Percentiles rank a stretch among this genome's conserved stretches.
These are phyloP conservation scores for Taenaris catops DNA, from an alignment of 2,888 invertebrate species.

Conservation along the genomic window DNA sequence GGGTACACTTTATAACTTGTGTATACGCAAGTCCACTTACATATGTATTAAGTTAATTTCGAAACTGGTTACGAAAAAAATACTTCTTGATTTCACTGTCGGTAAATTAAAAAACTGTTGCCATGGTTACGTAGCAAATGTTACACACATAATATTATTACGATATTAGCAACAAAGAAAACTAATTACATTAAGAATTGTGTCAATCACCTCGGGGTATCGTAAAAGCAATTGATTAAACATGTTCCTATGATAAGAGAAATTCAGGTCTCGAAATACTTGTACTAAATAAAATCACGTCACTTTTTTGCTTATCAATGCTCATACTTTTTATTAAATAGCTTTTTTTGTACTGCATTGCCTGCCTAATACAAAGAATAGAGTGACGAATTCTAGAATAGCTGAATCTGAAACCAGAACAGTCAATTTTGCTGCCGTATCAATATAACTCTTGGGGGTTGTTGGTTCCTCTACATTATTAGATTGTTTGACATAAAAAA, in stretches of 20 bases:
- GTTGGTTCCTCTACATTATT: too few species aligned
- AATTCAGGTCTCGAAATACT: constrained; percentile 21
- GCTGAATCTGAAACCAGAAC: too few species aligned
- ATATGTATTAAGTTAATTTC: not conserved
- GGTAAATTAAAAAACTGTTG: constrained; percentile 2
- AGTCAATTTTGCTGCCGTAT: too few species aligned
- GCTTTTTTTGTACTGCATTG: not conserved
- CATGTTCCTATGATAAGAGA: constrained; percentile 27
- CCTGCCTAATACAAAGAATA: too few species aligned
- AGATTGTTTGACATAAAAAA: not conserved
- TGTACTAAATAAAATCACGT: constrained; percentile 1
- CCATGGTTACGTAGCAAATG: constrained; percentile 2
- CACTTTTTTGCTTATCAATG: constrained; percentile 1
- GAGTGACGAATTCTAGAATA: too few species aligned
- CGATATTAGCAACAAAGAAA: constrained; percentile 9
- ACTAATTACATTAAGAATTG: constrained; percentile 25
- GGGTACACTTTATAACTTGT: too few species aligned
- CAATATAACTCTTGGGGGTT: too few species aligned
- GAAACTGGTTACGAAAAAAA: not conserved
- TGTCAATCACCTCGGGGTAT: constrained; percentile 36
- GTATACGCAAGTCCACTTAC: too few species aligned
- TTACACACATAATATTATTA: not conserved
- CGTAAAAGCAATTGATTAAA: constrained; percentile 38
- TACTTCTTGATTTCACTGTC: constrained; percentile 1
- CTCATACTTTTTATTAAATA: not conserved